Percentiles rank a stretch among this genome's conserved stretches.
Conservation (phyloP, 2,113 vertebrate species). For the Axis porcinus region DNA sequence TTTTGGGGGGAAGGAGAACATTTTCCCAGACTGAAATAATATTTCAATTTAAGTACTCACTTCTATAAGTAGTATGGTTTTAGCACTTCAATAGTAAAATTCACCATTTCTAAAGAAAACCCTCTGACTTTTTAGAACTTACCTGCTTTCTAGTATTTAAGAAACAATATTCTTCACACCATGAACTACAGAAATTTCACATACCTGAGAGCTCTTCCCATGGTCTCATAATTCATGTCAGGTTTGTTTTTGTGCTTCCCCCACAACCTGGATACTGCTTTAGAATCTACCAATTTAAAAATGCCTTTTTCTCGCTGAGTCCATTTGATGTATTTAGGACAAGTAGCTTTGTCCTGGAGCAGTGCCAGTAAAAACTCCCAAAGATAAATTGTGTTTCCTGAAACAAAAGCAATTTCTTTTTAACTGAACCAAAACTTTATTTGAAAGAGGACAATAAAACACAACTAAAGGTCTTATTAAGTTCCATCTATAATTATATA, state of each 20-base stretch:
- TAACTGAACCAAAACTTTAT: conserved; percentile 24
- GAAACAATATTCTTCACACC: background rate
- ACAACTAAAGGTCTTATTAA: background rate
- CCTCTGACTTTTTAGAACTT: background rate
- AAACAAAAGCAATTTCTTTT: conserved; percentile 65
- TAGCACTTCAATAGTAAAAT: background rate
- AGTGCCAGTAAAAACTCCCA: conserved; percentile 98
- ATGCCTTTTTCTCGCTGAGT: conserved; percentile 94
- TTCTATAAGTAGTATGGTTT: background rate
- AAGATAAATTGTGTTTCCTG: conserved; percentile 96
- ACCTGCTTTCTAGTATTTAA: background rate
- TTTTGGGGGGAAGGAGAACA: background rate
- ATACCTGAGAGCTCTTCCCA: conserved; percentile 98
- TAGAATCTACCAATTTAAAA: conserved; percentile 98
- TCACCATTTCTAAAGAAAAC: background rate
- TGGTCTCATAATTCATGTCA: conserved; percentile 99
- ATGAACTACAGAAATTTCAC: conserved; percentile 30
- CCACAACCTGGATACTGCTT: conserved; percentile 95
- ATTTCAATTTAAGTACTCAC: conserved; percentile 10
- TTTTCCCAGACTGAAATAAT: background rate
- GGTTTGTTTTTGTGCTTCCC: conserved; percentile 99
- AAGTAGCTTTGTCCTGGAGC: conserved; percentile 95
- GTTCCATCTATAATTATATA: background rate
- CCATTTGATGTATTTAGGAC: conserved; percentile 98
- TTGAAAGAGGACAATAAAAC: conserved; percentile 34